Percentiles rank a stretch among this genome's conserved stretches.
phyloP scores from a whole-genome alignment of 2,113 vertebrate species.

The Brachirus orientalis region DNA sequence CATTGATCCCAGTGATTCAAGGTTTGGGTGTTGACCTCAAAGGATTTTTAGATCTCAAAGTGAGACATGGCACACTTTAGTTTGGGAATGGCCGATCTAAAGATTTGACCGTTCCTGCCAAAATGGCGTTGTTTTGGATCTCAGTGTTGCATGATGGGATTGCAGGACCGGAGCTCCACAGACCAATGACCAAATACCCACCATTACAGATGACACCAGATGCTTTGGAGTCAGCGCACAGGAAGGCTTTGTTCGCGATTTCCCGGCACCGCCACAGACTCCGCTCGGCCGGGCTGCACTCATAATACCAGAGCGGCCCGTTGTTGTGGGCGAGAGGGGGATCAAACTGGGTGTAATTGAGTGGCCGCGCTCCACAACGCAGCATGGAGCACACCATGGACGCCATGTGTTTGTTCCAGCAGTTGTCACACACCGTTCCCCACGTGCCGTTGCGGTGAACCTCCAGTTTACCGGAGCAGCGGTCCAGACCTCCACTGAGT shows the following conservation, averaged over 20 bases:
- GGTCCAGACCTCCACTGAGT: conserved; percentile 75
- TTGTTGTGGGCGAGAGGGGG: conserved; percentile 42
- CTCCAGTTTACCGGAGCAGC: conserved; percentile 78
- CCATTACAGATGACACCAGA: conserved; percentile 72
- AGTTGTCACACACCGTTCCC: conserved; percentile 72
- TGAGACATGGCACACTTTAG: too few species aligned
- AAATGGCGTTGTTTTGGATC: too few species aligned
- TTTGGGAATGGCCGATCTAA: too few species aligned
- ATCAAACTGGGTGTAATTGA: conserved; percentile 5
- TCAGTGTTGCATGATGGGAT: too few species aligned
- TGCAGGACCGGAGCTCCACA: background rate
- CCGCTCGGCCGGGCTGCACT: accelerated
- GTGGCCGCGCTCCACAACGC: conserved; percentile 22
- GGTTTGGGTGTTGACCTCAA: too few species aligned
- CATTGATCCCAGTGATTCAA: too few species aligned
- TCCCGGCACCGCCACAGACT: conserved; percentile 70
- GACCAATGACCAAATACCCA: conserved; percentile 17
- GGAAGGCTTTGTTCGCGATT: accelerated
- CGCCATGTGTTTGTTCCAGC: conserved; percentile 53
- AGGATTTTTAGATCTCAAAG: too few species aligned
- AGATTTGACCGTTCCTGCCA: too few species aligned
- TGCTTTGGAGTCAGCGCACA: background rate
- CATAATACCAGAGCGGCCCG: conserved; percentile 31
- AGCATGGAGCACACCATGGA: conserved; percentile 73
- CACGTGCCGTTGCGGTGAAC: conserved; percentile 79